These are phyloP conservation scores for Strix aluco DNA, from an alignment of 2,113 vertebrate species.

Conservation along the genomic window DNA sequence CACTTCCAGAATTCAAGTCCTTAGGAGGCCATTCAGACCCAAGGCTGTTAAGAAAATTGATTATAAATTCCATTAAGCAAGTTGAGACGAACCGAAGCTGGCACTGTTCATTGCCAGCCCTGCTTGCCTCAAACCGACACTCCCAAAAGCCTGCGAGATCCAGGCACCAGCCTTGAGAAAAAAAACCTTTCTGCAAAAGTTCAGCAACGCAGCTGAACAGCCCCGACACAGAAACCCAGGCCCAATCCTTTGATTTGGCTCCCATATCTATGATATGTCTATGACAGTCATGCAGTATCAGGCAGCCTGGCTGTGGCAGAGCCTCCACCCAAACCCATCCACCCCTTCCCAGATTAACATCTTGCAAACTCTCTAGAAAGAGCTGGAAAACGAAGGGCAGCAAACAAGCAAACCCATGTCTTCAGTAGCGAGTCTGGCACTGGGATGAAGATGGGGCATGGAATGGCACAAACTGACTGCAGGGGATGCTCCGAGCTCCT, in stretches of 20 bases:
- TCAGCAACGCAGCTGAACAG: neutral
- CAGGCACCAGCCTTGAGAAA: neutral
- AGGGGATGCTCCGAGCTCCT: neutral
- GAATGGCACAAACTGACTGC: neutral
- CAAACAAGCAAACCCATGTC: neutral
- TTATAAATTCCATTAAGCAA: slow-evolving; percentile 41
- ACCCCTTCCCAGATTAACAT: neutral
- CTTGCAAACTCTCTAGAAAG: neutral
- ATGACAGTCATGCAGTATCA: neutral
- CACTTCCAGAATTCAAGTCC: slow-evolving; percentile 24
- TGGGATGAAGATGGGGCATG: neutral
- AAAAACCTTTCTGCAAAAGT: neutral
- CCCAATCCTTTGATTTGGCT: neutral
- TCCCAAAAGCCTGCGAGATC: neutral
- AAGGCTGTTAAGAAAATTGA: slow-evolving; percentile 33
- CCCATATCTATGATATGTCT: fast-evolving
- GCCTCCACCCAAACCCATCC: neutral
- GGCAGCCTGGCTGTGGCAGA: neutral
- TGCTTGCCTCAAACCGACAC: neutral
- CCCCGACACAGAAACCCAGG: neutral
- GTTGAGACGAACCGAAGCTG: neutral
- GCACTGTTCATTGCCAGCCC: neutral
- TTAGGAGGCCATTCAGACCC: slow-evolving; percentile 22
- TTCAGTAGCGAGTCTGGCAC: neutral
- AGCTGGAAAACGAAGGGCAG: neutral